Base-by-base conservation (phyloP, 2,888 invertebrate genomes). In the Lasioglossum calceatum region DNA sequence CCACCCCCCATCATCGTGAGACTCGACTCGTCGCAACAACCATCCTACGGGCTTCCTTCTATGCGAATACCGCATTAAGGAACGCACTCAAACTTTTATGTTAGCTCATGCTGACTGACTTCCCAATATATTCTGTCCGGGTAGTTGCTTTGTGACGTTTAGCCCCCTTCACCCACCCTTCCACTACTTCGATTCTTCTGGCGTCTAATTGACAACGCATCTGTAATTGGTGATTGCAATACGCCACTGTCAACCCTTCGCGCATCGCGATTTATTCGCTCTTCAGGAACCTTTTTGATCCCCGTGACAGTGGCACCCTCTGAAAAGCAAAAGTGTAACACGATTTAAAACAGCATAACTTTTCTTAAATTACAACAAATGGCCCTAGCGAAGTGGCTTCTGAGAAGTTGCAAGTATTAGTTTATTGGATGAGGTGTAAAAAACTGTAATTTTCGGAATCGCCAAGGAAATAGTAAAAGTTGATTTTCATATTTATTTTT, bases 21-120 rank as follows among this genome's bases (percentile, higher is more conserved):
- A 19, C 39, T 39, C 70, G 81, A 83, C 61, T 76, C 75, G 36
- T 42, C 39, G 76, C 77, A 81, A 82, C 82, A 61, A 67, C 72
- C 76, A 76, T 77, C 72, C 85, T 44, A 36, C 32, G 64, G 80
- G 79, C 87, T 88, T 87, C 78, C 87, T 89, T 61, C 81, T 85
- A 82, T 87, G 88, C 86, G 88, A 88, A 90, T 86, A 84, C 85
- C 80, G 84, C 86, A 89, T 92, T 90, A 89, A 88, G 87, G 87
- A 82, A 90, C 86, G 82, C 87, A 84, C 85, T 90, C 88, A 90
- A 92, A 92, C 87, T 90, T 91, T 91, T 86, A 89, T 77, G 84
- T 81, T n/a, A 77, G 77, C 83, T 86, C 87, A 78, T 76, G 86
- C 77, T 77, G 87, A 88, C 84, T 85, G 85, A 86, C 81, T 86